These are phyloP conservation scores for Polypterus bichir DNA, from an alignment of 2,113 vertebrate species.

Conservation along the genomic window DNA sequence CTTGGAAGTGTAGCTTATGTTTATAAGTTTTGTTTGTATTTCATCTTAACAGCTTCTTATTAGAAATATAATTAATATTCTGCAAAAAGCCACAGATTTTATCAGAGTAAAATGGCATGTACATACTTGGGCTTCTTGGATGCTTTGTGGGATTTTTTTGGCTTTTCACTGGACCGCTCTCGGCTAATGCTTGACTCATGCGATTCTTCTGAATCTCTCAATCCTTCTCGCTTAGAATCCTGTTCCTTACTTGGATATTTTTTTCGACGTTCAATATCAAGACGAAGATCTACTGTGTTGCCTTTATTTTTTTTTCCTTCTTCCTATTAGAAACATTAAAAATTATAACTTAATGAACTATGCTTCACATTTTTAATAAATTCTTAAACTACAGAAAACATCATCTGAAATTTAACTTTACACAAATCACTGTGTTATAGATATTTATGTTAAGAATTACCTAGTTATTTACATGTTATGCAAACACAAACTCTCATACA, in stretches of 20 bases:
- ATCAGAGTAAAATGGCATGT: not conserved
- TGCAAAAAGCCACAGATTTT: too few relatives aligned
- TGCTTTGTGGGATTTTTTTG: constrained; percentile 65
- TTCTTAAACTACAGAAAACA: not conserved
- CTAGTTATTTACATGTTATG: too few relatives aligned
- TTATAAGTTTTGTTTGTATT: too few relatives aligned
- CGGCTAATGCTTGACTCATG: constrained; percentile 65
- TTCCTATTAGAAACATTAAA: constrained; percentile 54
- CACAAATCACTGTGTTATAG: too few relatives aligned
- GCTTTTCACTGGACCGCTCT: constrained; percentile 71
- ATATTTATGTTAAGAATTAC: too few relatives aligned
- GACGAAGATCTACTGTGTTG: constrained; percentile 78
- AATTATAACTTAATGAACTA: not conserved
- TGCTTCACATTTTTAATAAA: too few relatives aligned
- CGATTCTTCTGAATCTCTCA: constrained; percentile 58
- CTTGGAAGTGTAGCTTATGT: too few relatives aligned
- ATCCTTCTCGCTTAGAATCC: constrained; percentile 68
- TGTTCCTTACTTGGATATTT: constrained; percentile 68
- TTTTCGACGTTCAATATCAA: constrained; percentile 93
- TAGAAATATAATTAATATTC: too few relatives aligned
- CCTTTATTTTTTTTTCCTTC: constrained; percentile 69
- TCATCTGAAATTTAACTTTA: too few relatives aligned
- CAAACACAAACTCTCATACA: too few relatives aligned
- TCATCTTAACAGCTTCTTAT: too few relatives aligned
- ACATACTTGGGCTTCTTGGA: constrained; percentile 73